Conservation (phyloP, 2,113 vertebrate species). For the Echinops telfairi region DNA sequence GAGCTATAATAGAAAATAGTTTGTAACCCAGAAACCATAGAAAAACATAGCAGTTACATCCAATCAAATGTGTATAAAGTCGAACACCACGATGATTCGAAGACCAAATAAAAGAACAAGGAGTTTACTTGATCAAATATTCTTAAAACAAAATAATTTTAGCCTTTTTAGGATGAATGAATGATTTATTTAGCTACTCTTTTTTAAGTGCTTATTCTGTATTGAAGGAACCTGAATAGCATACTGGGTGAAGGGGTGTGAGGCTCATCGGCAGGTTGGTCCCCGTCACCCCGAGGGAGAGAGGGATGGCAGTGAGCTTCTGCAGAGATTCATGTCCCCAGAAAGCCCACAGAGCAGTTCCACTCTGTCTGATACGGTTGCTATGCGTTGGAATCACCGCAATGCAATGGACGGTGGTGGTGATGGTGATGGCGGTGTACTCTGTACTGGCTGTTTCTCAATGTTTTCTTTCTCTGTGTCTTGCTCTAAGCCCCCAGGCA, state of each 20-base stretch:
- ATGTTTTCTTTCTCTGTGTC: too few species aligned
- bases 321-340: too few species aligned
- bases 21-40: not conserved
- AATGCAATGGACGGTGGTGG: too few species aligned
- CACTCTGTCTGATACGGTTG: too few species aligned
- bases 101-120: not conserved
- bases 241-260: too few species aligned
- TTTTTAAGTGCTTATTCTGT: not conserved
- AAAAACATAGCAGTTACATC: not conserved
- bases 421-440: too few species aligned
- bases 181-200: not conserved
- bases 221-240: too few species aligned
- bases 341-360: too few species aligned
- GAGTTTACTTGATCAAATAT: not conserved
- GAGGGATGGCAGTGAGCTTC: too few species aligned
- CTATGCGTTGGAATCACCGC: too few species aligned
- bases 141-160: not conserved
- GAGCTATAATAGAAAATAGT: conserved; percentile 2
- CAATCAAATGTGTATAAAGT: not conserved
- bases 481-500: not conserved
- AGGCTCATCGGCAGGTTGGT: too few species aligned
- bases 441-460: not conserved
- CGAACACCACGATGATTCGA: not conserved
- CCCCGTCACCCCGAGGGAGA: too few species aligned
- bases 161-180: not conserved